phyloP scores from a whole-genome alignment of 1,140 invertebrate species.

The Cotesia chilonis region DNA sequence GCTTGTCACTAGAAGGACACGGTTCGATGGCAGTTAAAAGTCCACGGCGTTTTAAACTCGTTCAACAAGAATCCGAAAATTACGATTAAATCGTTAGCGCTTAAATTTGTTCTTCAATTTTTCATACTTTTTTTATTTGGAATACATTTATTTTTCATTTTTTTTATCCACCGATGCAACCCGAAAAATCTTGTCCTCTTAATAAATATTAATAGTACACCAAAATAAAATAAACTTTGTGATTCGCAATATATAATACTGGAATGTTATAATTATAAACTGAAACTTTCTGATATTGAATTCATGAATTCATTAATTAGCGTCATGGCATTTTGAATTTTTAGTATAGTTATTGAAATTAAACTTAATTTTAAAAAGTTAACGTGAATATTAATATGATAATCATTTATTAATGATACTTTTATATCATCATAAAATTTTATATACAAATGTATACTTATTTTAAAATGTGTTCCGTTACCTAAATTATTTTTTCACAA shows the following conservation, averaged over 20 bases:
- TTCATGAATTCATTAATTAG: too few species aligned
- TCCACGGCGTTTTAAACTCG: conserved; percentile 84
- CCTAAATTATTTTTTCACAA: background rate
- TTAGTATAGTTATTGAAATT: too few species aligned
- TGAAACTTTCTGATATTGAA: too few species aligned
- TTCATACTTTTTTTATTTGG: too few species aligned
- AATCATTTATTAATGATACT: too few species aligned
- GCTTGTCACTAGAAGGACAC: conserved; percentile 75
- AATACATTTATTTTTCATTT: conserved; percentile 19
- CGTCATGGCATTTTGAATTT: too few species aligned
- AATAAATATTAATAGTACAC: background rate
- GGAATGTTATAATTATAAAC: too few species aligned
- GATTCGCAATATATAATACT: too few species aligned
- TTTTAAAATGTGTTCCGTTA: background rate
- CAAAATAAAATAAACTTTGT: too few species aligned
- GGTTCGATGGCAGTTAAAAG: conserved; percentile 83
- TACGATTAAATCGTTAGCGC: conserved; percentile 74
- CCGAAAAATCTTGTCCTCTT: background rate
- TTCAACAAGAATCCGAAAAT: conserved; percentile 89
- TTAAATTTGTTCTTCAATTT: background rate
- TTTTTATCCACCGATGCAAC: background rate
- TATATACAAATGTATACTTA: conserved; percentile 4
- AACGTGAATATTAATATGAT: too few species aligned
- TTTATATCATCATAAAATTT: background rate
- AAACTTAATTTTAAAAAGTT: too few species aligned